A percentile compares a stretch with the other conserved stretches of the same genome.
phyloP scores from a whole-genome alignment of 2,797 vertebrate species.

The Dermochelys coriacea region DNA sequence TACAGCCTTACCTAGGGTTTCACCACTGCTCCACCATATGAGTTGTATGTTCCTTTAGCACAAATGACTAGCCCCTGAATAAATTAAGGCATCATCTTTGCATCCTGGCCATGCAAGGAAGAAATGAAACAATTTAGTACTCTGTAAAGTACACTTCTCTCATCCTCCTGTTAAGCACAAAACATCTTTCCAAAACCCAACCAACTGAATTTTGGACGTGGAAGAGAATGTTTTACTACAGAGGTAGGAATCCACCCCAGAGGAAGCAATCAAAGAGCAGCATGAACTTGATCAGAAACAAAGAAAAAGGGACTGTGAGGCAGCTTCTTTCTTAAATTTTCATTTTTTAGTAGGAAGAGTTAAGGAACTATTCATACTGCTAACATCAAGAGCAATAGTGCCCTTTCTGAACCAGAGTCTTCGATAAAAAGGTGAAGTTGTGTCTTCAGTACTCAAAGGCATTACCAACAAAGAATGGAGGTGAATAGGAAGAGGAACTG shows the following conservation, averaged over 20 bases:
- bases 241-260: not conserved
- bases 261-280: slow-evolving; percentile 17
- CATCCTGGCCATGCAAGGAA: not conserved
- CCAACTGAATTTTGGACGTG: not conserved
- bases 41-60: not conserved
- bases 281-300: slow-evolving; percentile 20
- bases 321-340: not conserved
- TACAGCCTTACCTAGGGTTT: not conserved
- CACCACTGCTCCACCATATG: not conserved
- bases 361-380: not conserved
- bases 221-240: not conserved
- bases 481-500: not conserved
- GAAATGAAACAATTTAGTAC: not conserved
- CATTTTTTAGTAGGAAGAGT: not conserved
- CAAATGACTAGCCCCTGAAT: not conserved
- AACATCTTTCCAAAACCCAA: not conserved
- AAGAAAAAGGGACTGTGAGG: not conserved
- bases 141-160: not conserved
- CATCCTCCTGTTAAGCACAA: not conserved
- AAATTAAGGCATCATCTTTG: not conserved
- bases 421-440: not conserved
- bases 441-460: not conserved
- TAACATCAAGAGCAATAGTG: slow-evolving; percentile 1
- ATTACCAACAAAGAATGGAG: not conserved
- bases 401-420: not conserved